Evolutionary conservation across 2,888 invertebrate genomes (phyloP).

Genomic region (Antheraea assamensis): DNA sequence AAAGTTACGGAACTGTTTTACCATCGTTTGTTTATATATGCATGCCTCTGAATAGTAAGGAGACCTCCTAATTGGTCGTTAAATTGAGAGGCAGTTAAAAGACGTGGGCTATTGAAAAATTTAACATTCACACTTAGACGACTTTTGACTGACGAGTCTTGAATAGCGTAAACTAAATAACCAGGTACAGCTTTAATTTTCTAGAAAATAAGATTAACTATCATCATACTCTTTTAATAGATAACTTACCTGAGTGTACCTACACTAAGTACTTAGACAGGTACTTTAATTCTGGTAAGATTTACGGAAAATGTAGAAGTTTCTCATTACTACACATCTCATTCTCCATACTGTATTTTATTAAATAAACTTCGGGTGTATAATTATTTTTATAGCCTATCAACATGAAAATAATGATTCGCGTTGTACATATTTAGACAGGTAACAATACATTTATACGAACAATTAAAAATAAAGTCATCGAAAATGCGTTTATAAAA

Average conservation of each 20-base stretch:
- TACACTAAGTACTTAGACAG: neutral
- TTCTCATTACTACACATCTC: neutral
- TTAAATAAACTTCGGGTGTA: neutral
- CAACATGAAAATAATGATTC: neutral
- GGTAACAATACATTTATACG: no score
- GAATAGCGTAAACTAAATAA: neutral
- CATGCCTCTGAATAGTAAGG: neutral
- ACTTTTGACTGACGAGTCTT: neutral
- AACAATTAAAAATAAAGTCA: no score
- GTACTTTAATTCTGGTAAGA: neutral
- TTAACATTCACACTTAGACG: no score
- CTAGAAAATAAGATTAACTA: neutral
- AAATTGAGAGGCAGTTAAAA: neutral
- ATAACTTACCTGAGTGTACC: neutral
- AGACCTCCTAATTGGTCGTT: neutral
- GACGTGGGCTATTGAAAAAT: neutral
- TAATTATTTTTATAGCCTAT: neutral
- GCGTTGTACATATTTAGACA: no score
- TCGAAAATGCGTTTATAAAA: no score
- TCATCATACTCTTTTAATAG: neutral
- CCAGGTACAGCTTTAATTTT: neutral
- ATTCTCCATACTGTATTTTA: neutral
- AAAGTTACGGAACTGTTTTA: no score
- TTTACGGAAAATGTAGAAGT: neutral
- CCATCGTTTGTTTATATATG: neutral